Evolutionary conservation across 2,113 vertebrate species (phyloP).

Genomic region (Ammodytes marinus): DNA sequence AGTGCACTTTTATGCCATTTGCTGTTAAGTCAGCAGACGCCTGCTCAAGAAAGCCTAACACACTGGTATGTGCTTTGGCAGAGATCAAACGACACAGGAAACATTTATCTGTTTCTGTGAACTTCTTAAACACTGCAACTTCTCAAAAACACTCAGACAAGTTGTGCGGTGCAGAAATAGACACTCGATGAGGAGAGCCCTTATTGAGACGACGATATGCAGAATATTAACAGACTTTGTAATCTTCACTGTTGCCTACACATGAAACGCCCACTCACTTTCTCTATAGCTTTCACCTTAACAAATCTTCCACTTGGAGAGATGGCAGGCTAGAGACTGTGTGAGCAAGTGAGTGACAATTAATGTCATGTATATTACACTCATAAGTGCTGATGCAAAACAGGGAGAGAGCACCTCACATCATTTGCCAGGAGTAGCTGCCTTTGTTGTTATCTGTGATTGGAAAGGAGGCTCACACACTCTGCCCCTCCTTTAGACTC

Average conservation of each 20-base stretch:
- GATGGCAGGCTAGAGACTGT: constrained; percentile 23
- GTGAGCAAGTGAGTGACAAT: constrained; percentile 22
- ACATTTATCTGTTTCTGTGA: background rate
- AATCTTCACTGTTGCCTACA: constrained; percentile 21
- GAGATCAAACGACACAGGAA: constrained; percentile 14
- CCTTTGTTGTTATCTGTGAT: constrained; percentile 63
- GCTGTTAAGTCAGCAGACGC: constrained; percentile 70
- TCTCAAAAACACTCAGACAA: constrained; percentile 9
- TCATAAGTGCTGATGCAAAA: constrained; percentile 22
- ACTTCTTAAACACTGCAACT: constrained; percentile 8
- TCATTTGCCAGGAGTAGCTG: constrained; percentile 43
- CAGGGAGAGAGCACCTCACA: constrained; percentile 19
- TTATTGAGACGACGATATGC: constrained; percentile 21
- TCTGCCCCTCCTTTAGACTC: constrained; percentile 42
- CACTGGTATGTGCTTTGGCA: constrained; percentile 22
- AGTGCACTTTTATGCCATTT: constrained; percentile 23
- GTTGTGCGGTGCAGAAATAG: constrained; percentile 16
- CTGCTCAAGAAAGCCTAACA: constrained; percentile 58
- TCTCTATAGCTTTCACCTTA: constrained; percentile 63
- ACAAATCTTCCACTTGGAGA: constrained; percentile 42
- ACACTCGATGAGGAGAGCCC: constrained; percentile 11
- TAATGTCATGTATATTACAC: constrained; percentile 23
- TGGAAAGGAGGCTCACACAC: constrained; percentile 53
- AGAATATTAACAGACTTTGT: constrained; percentile 39
- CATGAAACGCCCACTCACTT: constrained; percentile 50